Percentiles rank a stretch among this genome's conserved stretches.
Evolutionary conservation across 1,140 invertebrate species (phyloP).

Genomic region (Drosophila watanabei): DNA sequence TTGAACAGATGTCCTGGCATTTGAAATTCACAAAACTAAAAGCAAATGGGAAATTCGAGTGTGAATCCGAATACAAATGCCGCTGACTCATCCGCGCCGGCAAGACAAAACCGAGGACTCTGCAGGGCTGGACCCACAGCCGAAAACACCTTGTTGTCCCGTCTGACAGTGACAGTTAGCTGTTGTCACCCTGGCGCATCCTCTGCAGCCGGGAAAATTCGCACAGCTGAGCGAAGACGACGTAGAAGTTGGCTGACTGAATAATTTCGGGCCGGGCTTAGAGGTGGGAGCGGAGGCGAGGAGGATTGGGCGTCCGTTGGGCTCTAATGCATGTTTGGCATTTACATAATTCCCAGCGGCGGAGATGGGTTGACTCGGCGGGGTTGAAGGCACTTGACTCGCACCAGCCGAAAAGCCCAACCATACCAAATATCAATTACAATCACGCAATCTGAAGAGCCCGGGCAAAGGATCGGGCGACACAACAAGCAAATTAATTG

Average conservation of each 20-base stretch:
- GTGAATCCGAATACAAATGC: conserved; percentile 40
- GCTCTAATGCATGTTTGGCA: conserved; percentile 76
- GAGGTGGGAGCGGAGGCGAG: conserved; percentile 30
- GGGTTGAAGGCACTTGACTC: conserved; percentile 63
- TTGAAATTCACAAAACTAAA: conserved; percentile 84
- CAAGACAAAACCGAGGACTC: conserved; percentile 54
- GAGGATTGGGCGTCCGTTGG: conserved; percentile 17
- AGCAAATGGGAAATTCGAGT: conserved; percentile 50
- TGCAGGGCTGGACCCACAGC: conserved; percentile 17
- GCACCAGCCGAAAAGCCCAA: conserved; percentile 44
- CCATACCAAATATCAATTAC: conserved; percentile 79
- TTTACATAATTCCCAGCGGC: conserved; percentile 72
- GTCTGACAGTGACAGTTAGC: conserved; percentile 65
- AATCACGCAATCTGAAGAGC: conserved; percentile 73
- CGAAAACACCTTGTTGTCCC: conserved; percentile 62
- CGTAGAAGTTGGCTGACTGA: conserved; percentile 54
- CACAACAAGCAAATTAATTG: conserved; percentile 82
- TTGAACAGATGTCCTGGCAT: conserved; percentile 84
- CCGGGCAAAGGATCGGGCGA: conserved; percentile 40
- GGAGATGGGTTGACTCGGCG: not conserved
- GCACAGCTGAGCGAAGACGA: conserved; percentile 69
- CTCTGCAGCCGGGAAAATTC: conserved; percentile 57
- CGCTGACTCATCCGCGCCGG: conserved; percentile 32
- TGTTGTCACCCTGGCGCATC: conserved; percentile 62
- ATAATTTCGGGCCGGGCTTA: conserved; percentile 55